These are phyloP conservation scores for Mellilla xanthometata DNA, from an alignment of 2,888 invertebrate species.

Conservation along the genomic window DNA sequence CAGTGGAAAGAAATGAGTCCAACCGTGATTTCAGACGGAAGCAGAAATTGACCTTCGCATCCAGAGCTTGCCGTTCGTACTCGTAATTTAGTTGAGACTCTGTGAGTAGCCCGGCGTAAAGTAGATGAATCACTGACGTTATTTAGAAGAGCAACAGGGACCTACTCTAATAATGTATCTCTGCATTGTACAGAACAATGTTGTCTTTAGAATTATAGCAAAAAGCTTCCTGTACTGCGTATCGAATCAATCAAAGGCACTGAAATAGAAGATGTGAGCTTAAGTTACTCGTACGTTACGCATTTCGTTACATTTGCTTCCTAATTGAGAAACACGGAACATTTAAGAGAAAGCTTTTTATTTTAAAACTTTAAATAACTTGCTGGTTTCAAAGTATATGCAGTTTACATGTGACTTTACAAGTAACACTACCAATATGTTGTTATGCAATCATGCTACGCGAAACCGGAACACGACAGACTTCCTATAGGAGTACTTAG, in stretches of 20 bases:
- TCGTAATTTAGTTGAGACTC: conserved; percentile 18
- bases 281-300: conserved; percentile 1
- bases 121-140: conserved; percentile 16
- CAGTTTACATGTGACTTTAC: too few species aligned
- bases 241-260: conserved; percentile 11
- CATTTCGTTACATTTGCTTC: background rate
- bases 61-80: conserved; percentile 10
- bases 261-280: conserved; percentile 5
- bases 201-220: conserved; percentile 5
- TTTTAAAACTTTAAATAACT: too few species aligned
- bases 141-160: conserved; percentile 13
- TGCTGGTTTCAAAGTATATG: too few species aligned
- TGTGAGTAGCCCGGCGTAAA: conserved; percentile 16
- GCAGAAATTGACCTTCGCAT: conserved; percentile 18
- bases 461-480: conserved; percentile 3
- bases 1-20: conserved; percentile 1
- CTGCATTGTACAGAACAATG: conserved; percentile 2
- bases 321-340: background rate
- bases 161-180: conserved; percentile 2
- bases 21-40: conserved; percentile 11
- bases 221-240: conserved; percentile 15
- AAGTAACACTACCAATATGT: too few species aligned
- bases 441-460: background rate
- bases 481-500: conserved; percentile 2
- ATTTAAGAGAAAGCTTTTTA: background rate